Base-by-base conservation (phyloP, 2,888 invertebrate species). In the Ochropleura plecta region DNA sequence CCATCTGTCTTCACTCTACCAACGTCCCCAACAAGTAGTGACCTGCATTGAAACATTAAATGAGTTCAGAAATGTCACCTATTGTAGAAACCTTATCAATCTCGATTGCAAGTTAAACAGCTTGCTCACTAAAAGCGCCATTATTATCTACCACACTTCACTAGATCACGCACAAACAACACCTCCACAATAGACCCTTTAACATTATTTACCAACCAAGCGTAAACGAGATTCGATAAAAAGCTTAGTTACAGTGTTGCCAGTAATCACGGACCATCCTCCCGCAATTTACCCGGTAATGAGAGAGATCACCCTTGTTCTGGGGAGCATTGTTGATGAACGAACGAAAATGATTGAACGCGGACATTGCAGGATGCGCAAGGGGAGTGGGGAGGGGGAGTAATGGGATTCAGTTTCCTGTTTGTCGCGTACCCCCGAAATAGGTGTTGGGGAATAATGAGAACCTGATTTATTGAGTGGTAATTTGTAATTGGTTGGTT, bases 251-350 rank as follows among this genome's bases (percentile, higher is more conserved):
- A 81, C 86, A 68, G 81, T 82, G 82, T 84, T 85, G 75, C 83
- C 83, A 73, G 88, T 87, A 86, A 89, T 88, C 83, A 81, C 70
- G 65, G 77, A 74, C 82, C 79, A 78, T 51, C 73, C 76, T 72
- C 67, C 79, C 82, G 68, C 84, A 87, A 88, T 89, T 86, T 85
- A 79, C 78, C 71, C 77, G 74, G 73, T 88, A 88, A 88, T 88
- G 87, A 85, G 86, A 79, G 77, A 76, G 86, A 87, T 86, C 79
- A 82, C 80, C 83, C 78, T 67, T 63, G 82, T 70, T 68, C 59
- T 60, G 76, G 74, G 76, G 76, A 67, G 73, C 76, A 82, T 84
- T 83, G 81, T 84, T 79, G 78, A 83, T 81, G 74, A 76, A 72
- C 62, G 83, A 78, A 81, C 78, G 70, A 76, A 82, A 82, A 87